A percentile compares a stretch with the other conserved stretches of the same genome.
Conservation (phyloP, 2,797 vertebrate species). For the Sylvilagus floridanus region DNA sequence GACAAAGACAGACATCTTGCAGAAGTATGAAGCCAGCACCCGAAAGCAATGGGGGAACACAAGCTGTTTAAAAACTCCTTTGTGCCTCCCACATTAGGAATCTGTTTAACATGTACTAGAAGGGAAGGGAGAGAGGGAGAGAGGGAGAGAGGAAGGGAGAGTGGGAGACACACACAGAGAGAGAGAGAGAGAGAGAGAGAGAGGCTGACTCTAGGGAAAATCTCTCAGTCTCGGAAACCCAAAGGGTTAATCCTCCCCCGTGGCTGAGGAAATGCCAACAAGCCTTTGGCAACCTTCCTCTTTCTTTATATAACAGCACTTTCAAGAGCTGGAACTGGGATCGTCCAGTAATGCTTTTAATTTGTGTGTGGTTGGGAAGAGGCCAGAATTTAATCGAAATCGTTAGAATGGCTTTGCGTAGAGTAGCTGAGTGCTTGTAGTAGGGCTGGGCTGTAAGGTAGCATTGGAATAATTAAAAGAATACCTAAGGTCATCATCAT, state of each 20-base stretch:
- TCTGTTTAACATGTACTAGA: slow-evolving; percentile 44
- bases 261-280: slow-evolving; percentile 87
- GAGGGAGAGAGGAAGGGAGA: not conserved
- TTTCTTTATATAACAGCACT: slow-evolving; percentile 89
- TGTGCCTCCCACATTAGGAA: slow-evolving; percentile 41
- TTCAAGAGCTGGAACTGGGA: slow-evolving; percentile 88
- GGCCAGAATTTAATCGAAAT: slow-evolving; percentile 93
- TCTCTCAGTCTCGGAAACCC: slow-evolving; percentile 35
- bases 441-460: slow-evolving; percentile 84
- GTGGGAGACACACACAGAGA: not conserved
- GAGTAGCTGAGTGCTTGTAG: slow-evolving; percentile 89
- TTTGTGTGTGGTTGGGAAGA: slow-evolving; percentile 90
- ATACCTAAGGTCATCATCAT: slow-evolving; percentile 84
- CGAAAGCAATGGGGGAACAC: not conserved
- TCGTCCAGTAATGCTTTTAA: slow-evolving; percentile 91
- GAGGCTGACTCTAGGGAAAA: not conserved
- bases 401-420: slow-evolving; percentile 91
- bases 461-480: slow-evolving; percentile 88
- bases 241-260: slow-evolving; percentile 85
- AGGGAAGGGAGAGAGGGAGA: not conserved
- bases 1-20: not conserved
- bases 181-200: not conserved
- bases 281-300: slow-evolving; percentile 87
- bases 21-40: not conserved
- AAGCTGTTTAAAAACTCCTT: slow-evolving; percentile 41